Evolutionary conservation across 1,140 invertebrate species (phyloP), one percentile per base, ranked within the genome.

Genomic region (Panulirus ornatus): DNA sequence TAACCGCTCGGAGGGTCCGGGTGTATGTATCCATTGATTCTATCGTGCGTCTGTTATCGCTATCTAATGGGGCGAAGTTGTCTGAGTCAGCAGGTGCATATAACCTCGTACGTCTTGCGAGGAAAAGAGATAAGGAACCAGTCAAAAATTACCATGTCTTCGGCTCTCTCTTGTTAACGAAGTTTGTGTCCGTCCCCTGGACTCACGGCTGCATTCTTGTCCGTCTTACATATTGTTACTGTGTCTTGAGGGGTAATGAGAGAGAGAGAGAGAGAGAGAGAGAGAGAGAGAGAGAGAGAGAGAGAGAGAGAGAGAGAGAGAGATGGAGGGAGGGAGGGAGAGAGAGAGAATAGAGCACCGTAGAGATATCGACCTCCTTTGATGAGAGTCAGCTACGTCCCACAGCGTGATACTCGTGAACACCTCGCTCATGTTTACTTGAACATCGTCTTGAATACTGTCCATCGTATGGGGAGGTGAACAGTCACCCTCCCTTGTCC

Each of bases 1-100:
- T 30, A 42, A 40, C 79, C 14, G 9, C 54, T 66, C 58, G n/a
- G 30, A 22, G 51, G 14, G 79, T 11, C 51, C n/a, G 30, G 5
- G 79, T 54, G 66, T 47, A 78, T 51, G 16, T 54, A 58, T 54
- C 19, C 30, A 83, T 38, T 63, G 79, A 83, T 83, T 83, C 58
- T n/a, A 27, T 51, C 79, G 34, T 83, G 79, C 47, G 27, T 66
- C 54, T 66, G 51, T 83, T 83, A 58, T 83, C 51, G 42, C 79
- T 34, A 30, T 63, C 11, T 83, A 63, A 83, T 83, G 76, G 40
- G 19, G 76, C 58, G 58, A 66, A 30, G 58, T 66, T 66, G 58
- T 30, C 58, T 66, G n/a, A 27, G 58, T 66, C 58, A 66, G 58
- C 58, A 27, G 58, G 14, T 66, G 58, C 58, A 66, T 66, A 66